Evolutionary conservation across 2,113 vertebrate genomes (phyloP), one percentile per base, ranked within the genome.

Genomic region (Elephas maximus): DNA sequence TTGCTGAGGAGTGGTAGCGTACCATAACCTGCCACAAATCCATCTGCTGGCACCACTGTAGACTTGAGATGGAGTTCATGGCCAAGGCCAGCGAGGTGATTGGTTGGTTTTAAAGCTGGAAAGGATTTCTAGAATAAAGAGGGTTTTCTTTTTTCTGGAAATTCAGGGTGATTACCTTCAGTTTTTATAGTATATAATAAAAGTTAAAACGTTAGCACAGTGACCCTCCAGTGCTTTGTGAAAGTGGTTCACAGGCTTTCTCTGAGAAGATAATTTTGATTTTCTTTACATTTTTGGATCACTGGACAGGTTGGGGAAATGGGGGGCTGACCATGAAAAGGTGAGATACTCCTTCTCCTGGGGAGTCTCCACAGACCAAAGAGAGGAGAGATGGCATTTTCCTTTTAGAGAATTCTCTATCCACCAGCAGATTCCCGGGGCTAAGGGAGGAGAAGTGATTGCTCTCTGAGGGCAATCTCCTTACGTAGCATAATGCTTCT

Each of bases 121-220:
- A 41, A 85, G 69, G 24, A 24, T 93, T 77, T 92, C 63, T 78
- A 76, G 78, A 89, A 76, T 26, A 69, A 92, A 84, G 21, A 37
- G n/a, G 24, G 24, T 84, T 90, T 78, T 78, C 17, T 88, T 77
- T 74, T 63, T 4, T 8, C n/a, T 93, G 24, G 86, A 87, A 57
- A 85, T 44, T 53, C 24, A 84, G 41, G 23, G 24, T 69, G 48
- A 7, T n/a, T 45, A 3, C 21, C 51, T 88, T 88, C 51, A 7
- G 26, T 65, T 77, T 96, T 88, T 81, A 30, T 28, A 7, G 4
- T 60, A 26, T 62, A 33, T 33, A 28, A 28, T 60, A 26, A 48
- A 41, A 53, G 44, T 33, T 51, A 24, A 81, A 82, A 21, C 48
- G 8, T 48, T 48, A 41, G 53, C n/a, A 44, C 10, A 28, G 18